A percentile compares a stretch with the other conserved stretches of the same genome.
Evolutionary conservation across 1,140 invertebrate genomes (phyloP).

Genomic region (Trialeurodes vaporariorum): DNA sequence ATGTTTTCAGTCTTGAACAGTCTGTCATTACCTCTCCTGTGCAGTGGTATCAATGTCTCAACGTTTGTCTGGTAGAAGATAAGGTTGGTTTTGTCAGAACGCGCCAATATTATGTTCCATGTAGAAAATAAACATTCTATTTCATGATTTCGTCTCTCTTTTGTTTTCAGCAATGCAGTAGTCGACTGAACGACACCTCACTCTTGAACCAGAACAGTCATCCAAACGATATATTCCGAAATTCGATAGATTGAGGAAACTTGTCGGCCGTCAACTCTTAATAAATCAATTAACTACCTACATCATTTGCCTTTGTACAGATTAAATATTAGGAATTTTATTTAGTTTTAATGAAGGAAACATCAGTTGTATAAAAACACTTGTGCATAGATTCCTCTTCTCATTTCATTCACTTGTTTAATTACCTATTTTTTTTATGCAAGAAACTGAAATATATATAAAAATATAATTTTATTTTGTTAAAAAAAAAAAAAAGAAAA

Average conservation of each 20-base stretch:
- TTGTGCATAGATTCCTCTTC: not conserved
- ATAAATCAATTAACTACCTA: not conserved
- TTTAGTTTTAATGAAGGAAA: not conserved
- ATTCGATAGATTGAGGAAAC: not conserved
- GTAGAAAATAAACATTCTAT: too few species aligned
- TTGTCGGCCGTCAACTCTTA: not conserved
- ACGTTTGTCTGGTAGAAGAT: too few species aligned
- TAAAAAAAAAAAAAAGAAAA: too few species aligned
- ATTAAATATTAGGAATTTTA: not conserved
- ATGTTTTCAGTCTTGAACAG: too few species aligned
- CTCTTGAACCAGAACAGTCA: not conserved
- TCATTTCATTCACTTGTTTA: not conserved
- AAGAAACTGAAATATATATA: too few species aligned
- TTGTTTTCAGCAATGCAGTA: not conserved
- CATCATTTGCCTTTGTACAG: not conserved
- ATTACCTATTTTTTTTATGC: not conserved
- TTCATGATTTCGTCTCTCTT: not conserved
- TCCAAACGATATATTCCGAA: not conserved
- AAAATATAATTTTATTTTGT: not conserved
- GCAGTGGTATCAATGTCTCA: too few species aligned
- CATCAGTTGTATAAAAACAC: not conserved
- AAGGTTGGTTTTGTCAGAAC: too few species aligned
- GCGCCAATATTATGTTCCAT: too few species aligned
- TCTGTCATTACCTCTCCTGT: too few species aligned
- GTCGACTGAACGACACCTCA: not conserved